These are phyloP conservation scores for Agrotis exclamationis DNA, from an alignment of 2,888 invertebrate species.

Conservation along the genomic window DNA sequence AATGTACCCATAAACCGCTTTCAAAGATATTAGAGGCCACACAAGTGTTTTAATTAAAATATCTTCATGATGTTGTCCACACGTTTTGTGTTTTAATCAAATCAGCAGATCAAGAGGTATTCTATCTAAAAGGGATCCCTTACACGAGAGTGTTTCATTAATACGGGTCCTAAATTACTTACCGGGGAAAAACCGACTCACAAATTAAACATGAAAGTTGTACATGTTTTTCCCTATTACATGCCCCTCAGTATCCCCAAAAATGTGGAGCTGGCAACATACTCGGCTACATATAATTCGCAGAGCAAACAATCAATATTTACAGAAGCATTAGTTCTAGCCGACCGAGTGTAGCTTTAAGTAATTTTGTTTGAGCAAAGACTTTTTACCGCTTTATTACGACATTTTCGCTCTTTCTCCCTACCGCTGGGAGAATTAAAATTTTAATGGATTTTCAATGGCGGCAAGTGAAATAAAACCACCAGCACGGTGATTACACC, in stretches of 20 bases:
- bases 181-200: constrained; percentile 27
- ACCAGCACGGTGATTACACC: constrained; percentile 67
- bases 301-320: constrained; percentile 63
- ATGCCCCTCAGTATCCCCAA: constrained; percentile 19
- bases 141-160: constrained; percentile 43
- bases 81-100: constrained; percentile 26
- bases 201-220: constrained; percentile 52
- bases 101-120: constrained; percentile 34
- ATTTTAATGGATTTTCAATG: constrained; percentile 78
- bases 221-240: constrained; percentile 27
- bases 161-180: constrained; percentile 35
- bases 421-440: constrained; percentile 69
- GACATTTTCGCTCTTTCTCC: constrained; percentile 68
- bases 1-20: neutral
- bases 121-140: constrained; percentile 37
- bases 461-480: constrained; percentile 76
- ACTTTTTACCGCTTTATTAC: constrained; percentile 72
- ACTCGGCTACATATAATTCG: constrained; percentile 43
- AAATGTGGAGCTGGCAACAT: constrained; percentile 42
- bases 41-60: neutral
- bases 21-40: neutral
- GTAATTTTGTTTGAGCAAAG: constrained; percentile 66
- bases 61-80: neutral
- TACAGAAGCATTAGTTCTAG: constrained; percentile 59
- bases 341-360: constrained; percentile 56